Evolutionary conservation across 2,888 invertebrate species (phyloP).

Genomic region (Ceramica pisi): DNA sequence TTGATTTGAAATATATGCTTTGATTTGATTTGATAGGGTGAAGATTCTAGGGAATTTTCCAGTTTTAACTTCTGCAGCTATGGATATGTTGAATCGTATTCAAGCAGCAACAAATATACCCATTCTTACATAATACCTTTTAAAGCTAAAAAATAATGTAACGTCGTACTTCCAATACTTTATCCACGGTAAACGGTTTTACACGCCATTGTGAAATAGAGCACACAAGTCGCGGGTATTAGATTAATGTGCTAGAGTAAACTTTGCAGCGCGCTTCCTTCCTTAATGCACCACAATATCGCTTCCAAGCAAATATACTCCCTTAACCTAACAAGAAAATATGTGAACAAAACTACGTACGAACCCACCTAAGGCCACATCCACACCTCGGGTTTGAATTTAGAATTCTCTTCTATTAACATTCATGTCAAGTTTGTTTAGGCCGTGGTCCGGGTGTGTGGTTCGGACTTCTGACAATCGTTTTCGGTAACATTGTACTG

Average conservation of each 20-base stretch:
- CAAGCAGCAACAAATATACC: background rate
- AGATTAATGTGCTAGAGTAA: slow-evolving; percentile 53
- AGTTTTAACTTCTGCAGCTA: background rate
- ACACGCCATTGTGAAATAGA: slow-evolving; percentile 42
- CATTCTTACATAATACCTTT: background rate
- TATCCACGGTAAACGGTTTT: slow-evolving; percentile 25
- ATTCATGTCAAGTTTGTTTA: slow-evolving; percentile 67
- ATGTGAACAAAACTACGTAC: slow-evolving; percentile 43
- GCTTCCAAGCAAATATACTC: slow-evolving; percentile 44
- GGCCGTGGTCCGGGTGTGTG: slow-evolving; percentile 51
- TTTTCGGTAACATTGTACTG: slow-evolving; percentile 62
- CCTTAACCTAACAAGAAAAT: slow-evolving; percentile 41
- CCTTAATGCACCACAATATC: slow-evolving; percentile 54
- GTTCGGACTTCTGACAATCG: slow-evolving; percentile 58
- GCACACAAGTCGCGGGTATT: slow-evolving; percentile 47
- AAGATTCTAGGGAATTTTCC: background rate
- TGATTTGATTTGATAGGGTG: too few species aligned
- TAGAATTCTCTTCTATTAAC: slow-evolving; percentile 53
- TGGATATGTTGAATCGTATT: background rate
- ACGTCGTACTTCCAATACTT: slow-evolving; percentile 25
- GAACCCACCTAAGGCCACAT: slow-evolving; percentile 10
- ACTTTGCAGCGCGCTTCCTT: slow-evolving; percentile 51
- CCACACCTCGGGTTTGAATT: slow-evolving; percentile 51
- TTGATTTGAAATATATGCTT: too few species aligned
- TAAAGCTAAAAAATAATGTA: slow-evolving; percentile 5